Evolutionary conservation across 92 coral and sea anemone species (phyloP), one percentile per base, ranked within the genome.

Genomic region (Meandrina meandrites): DNA sequence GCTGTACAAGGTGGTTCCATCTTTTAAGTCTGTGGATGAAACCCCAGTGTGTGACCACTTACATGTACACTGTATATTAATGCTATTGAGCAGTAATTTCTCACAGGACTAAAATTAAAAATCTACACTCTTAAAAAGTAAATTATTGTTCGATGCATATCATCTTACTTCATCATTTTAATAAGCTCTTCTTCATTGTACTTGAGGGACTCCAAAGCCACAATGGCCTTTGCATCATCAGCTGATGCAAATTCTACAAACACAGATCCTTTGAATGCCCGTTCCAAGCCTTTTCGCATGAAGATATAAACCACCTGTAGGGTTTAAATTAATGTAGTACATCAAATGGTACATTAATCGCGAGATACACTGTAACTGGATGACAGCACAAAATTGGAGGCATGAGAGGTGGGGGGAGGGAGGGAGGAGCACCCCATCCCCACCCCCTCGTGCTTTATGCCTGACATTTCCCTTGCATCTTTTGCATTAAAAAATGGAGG

Each of bases 251-350:
- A 97, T 89, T 97, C 99, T 56, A 92, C 94, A 92, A 95, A 93
- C 22, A 95, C 99, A 72, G 99, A 97, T 30, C 99, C 99, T 64
- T 97, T 97, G 93, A 97, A 97, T 9, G 73, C 82, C 81, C 79
- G 94, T 3, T 87, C 91, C 32, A 24, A 5, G 11, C 56, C 69
- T 70, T 82, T 92, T 77, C 97, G 90, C 99, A 97, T 92, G 89
- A 84, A 75, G 80, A 97, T 95, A 71, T 48, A 90, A 22, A 90
- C 88, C 21, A 93, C 93, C 42, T 78, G 76, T 10, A 2, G 21
- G 1, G 75, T 7, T 19, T 6, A 48, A 48, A 48, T 40, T n/a
- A n/a, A n/a, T n/a, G n/a, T n/a, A n/a, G n/a, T n/a, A n/a, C n/a
- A n/a, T n/a, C n/a, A n/a, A n/a, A n/a, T n/a, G n/a, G n/a, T n/a